Percentiles rank a stretch among this genome's conserved stretches.
Evolutionary conservation across 2,888 invertebrate species (phyloP).

Genomic region (Sialis lutaria): DNA sequence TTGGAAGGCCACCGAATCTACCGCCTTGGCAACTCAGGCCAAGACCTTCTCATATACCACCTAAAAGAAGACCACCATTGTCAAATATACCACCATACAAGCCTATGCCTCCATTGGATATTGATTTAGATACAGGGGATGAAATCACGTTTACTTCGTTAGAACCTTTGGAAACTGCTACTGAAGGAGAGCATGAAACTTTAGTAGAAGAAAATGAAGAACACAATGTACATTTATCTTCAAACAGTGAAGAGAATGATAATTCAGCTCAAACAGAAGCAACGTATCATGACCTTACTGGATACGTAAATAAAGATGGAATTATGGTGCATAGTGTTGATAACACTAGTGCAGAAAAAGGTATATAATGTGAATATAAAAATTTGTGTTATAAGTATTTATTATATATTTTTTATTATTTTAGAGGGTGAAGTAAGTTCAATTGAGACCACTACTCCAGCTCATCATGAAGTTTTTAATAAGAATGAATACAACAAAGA

Average conservation of each 20-base stretch:
- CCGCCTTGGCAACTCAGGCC: conserved; percentile 53
- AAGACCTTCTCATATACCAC: conserved; percentile 21
- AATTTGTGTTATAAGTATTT: background rate
- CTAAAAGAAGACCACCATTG: conserved; percentile 31
- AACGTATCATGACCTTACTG: conserved; percentile 2
- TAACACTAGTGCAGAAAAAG: background rate
- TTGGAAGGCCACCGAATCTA: conserved; percentile 30
- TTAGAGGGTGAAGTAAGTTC: background rate
- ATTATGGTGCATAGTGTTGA: background rate
- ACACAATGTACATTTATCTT: background rate
- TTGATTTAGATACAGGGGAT: conserved; percentile 18
- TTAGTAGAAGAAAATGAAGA: background rate
- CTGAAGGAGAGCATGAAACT: too few species aligned
- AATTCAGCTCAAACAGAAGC: conserved; percentile 4
- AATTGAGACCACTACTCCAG: background rate
- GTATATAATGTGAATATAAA: background rate
- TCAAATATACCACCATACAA: conserved; percentile 38
- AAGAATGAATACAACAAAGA: conserved; percentile 7
- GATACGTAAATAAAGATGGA: background rate
- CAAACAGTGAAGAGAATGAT: background rate
- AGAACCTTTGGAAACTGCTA: conserved; percentile 13
- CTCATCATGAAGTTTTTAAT: background rate
- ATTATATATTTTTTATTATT: background rate
- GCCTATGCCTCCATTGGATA: conserved; percentile 32
- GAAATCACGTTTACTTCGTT: conserved; percentile 22